phyloP scores from a whole-genome alignment of 2,888 invertebrate genomes.

The Cheilosia impressa region DNA sequence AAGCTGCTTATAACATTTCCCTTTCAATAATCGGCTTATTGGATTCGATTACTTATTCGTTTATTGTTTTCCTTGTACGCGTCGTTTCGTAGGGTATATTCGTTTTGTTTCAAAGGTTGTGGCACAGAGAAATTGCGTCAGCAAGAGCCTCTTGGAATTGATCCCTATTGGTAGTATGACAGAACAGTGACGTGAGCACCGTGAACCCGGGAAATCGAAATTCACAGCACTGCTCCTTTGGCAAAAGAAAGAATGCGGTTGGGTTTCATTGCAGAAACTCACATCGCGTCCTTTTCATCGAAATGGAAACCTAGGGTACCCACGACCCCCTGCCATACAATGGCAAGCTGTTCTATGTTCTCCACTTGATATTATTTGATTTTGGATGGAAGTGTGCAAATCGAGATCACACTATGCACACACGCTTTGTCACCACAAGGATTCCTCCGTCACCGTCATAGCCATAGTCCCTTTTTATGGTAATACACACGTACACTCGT shows the following conservation, averaged over 20 bases:
- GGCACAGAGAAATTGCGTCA: background rate
- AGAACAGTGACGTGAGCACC: no score
- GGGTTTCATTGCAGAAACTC: background rate
- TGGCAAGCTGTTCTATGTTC: background rate
- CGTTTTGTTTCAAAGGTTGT: background rate
- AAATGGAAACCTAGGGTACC: background rate
- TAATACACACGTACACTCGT: background rate
- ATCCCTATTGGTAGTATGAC: no score
- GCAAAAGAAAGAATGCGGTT: background rate
- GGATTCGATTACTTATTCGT: constrained; percentile 40
- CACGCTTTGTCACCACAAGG: background rate
- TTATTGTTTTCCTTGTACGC: constrained; percentile 18
- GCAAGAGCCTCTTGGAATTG: no score
- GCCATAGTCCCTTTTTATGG: constrained; percentile 31
- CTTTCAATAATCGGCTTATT: constrained; percentile 63
- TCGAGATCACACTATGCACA: constrained; percentile 8
- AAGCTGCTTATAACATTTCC: constrained; percentile 30
- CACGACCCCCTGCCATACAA: background rate
- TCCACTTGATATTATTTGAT: constrained; percentile 23
- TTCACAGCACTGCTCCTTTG: no score
- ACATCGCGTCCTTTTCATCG: background rate
- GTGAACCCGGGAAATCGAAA: no score
- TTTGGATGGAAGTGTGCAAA: constrained; percentile 6
- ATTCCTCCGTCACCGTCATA: background rate
- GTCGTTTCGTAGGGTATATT: background rate